phyloP scores from a whole-genome alignment of 2,113 vertebrate genomes.

The Tretioscincus oriximinensis region DNA sequence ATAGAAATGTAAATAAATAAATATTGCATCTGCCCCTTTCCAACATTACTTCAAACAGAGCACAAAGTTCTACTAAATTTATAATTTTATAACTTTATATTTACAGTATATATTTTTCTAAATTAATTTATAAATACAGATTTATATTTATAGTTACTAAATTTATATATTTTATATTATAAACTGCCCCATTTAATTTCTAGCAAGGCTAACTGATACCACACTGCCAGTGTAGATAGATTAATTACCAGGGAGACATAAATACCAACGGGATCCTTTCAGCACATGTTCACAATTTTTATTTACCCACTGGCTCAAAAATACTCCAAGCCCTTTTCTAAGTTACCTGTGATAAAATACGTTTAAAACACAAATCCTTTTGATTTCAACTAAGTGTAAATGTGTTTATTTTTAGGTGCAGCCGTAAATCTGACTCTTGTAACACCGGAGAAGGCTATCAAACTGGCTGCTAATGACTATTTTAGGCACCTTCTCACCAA shows the following conservation, averaged over 20 bases:
- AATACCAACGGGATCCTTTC: too few species aligned
- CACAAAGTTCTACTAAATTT: too few species aligned
- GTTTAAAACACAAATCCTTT: background rate
- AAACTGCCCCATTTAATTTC: background rate
- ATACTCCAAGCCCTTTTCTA: too few species aligned
- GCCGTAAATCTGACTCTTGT: conserved; percentile 81
- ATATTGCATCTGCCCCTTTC: background rate
- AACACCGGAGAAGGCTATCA: conserved; percentile 82
- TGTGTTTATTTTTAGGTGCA: conserved; percentile 70
- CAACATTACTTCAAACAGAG: too few species aligned
- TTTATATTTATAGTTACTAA: too few species aligned
- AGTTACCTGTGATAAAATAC: background rate
- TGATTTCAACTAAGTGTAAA: background rate
- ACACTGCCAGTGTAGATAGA: background rate
- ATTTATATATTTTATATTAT: background rate
- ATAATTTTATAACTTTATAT: background rate
- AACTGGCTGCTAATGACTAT: conserved; percentile 80
- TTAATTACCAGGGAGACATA: too few species aligned
- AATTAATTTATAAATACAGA: too few species aligned
- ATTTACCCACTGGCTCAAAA: too few species aligned
- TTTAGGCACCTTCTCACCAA: conserved; percentile 75
- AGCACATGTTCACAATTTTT: too few species aligned
- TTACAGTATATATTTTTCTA: too few species aligned
- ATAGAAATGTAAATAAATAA: too few species aligned
- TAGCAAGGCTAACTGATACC: background rate